Evolutionary conservation across 2,797 vertebrate species (phyloP), one percentile per base, ranked within the genome.

Genomic region (Alectoris magna): DNA sequence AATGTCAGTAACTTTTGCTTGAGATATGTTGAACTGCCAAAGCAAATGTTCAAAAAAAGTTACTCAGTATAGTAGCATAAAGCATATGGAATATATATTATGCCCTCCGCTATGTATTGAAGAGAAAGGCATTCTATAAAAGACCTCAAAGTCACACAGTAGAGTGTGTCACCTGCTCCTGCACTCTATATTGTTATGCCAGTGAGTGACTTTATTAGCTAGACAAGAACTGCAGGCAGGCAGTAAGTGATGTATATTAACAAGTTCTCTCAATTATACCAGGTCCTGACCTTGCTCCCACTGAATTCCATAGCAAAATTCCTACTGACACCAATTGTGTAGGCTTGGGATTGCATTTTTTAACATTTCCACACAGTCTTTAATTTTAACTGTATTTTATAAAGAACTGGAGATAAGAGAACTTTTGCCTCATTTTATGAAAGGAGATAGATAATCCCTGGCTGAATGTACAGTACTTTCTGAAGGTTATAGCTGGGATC

Each of bases 221-320:
- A 93, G 86, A 91, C 63, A 56, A 91, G 90, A 95, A 95, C 87
- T 88, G 93, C 95, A 91, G 91, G 72, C 86, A 88, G 86, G 77
- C 90, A 87, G 82, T 74, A 85, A 94, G 81, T 51, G 78, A 80
- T 93, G 94, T 93, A 94, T 96, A 96, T 96, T 97, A 96, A 92
- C 81, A 93, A 85, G 89, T 90, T 89, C 70, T 67, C 93, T 96
- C 95, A 96, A 96, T 95, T 96, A 95, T 92, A 83, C 80, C 73
- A 63, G 84, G 89, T 87, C 58, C 53, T 87, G 94, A 95, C 92
- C 93, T 79, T 79, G 59, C 41, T 95, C 19, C 68, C 3, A 6
- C 63, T 76, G 89, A 90, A 95, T 90, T 91, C 81, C 51, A 46
- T 71, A 39, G 70, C 38, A 96, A 96, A 93, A 93, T 48, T 94